Conservation (phyloP, 2,113 vertebrate genomes). For the Baryphthengus martii region DNA sequence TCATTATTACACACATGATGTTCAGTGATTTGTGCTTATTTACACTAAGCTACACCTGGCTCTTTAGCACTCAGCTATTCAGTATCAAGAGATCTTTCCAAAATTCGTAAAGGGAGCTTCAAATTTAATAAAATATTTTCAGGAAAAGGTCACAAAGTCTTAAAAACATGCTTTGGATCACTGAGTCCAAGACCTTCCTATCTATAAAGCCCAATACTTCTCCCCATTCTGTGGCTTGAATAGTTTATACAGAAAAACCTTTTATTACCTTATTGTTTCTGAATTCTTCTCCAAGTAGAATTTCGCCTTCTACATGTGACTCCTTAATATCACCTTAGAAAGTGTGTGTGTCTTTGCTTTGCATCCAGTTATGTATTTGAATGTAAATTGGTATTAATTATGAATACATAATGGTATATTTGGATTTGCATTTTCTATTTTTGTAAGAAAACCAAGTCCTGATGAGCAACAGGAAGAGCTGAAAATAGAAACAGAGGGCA, state of each 20-base stretch:
- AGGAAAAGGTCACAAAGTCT: background rate
- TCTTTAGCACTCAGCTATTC: background rate
- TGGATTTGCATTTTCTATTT: background rate
- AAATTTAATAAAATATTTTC: background rate
- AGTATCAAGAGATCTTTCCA: background rate
- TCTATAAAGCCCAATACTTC: background rate
- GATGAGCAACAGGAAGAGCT: background rate
- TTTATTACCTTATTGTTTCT: background rate
- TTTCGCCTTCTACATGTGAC: background rate
- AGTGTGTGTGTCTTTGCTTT: background rate
- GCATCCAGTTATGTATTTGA: background rate
- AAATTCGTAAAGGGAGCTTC: background rate
- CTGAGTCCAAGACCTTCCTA: background rate
- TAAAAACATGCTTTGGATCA: background rate
- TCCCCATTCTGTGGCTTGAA: background rate
- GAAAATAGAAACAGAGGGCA: background rate
- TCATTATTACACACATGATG: background rate
- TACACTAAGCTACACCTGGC: background rate
- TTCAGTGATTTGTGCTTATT: background rate
- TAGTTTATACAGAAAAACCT: background rate
- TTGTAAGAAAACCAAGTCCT: slow-evolving; percentile 5
- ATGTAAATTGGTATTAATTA: background rate
- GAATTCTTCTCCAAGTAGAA: background rate
- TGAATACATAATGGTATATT: background rate
- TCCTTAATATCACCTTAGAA: background rate